These are phyloP conservation scores for Trochalopteron elliotii DNA, from an alignment of 2,113 vertebrate genomes.

Conservation along the genomic window DNA sequence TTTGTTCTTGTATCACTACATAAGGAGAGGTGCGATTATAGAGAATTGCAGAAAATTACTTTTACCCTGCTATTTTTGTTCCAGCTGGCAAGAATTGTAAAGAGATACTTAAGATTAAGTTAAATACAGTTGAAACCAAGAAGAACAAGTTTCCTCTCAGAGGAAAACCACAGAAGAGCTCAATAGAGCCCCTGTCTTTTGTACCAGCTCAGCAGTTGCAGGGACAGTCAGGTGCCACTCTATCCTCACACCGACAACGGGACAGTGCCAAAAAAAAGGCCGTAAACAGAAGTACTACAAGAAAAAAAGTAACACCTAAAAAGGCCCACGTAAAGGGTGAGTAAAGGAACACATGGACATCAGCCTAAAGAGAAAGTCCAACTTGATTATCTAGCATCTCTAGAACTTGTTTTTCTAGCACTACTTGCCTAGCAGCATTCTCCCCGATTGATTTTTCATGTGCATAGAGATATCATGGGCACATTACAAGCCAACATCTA, in stretches of 20 bases:
- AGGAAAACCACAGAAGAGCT: neutral
- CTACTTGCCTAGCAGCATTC: neutral
- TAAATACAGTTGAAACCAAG: neutral
- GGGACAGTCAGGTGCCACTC: neutral
- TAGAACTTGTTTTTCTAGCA: neutral
- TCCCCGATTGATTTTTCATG: neutral
- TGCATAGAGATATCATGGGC: neutral
- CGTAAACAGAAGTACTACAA: neutral
- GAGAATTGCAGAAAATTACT: neutral
- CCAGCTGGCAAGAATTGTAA: neutral
- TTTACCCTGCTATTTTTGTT: neutral
- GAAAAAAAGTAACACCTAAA: neutral
- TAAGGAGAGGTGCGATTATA: neutral
- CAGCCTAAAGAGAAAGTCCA: neutral
- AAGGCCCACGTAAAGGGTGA: neutral
- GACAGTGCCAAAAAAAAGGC: neutral
- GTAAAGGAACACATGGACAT: neutral
- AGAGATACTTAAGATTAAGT: neutral
- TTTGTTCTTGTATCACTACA: neutral
- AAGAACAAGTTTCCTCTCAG: neutral
- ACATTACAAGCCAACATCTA: neutral
- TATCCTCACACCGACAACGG: neutral
- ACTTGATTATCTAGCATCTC: neutral
- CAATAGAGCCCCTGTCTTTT: neutral
- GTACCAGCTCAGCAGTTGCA: neutral